phyloP scores from a whole-genome alignment of 2,888 invertebrate genomes.

The Lapara coniferarum region DNA sequence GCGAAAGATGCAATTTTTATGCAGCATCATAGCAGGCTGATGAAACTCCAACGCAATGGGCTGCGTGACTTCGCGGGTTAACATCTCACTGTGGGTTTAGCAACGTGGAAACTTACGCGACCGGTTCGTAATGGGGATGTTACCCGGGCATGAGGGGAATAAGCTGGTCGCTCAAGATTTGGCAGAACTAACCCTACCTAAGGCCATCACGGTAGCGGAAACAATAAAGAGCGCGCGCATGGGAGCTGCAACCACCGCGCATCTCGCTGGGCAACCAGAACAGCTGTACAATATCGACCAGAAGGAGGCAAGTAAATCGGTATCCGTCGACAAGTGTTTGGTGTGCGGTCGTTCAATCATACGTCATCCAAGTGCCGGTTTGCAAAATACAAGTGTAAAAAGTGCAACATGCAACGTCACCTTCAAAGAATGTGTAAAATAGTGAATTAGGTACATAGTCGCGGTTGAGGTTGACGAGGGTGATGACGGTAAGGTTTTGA shows the following conservation, averaged over 20 bases:
- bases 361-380: constrained; percentile 37
- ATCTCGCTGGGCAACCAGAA: constrained; percentile 8
- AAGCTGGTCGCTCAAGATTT: constrained; percentile 40
- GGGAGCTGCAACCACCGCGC: no score
- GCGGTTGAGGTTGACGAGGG: constrained; percentile 8
- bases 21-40: no score
- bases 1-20: no score
- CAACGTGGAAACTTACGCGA: no score
- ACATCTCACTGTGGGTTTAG: no score
- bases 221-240: constrained; percentile 38
- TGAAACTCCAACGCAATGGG: no score
- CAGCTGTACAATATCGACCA: constrained; percentile 28
- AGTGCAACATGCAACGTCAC: constrained; percentile 22
- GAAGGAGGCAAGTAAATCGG: neutral
- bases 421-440: constrained; percentile 25
- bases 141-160: constrained; percentile 38
- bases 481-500: constrained; percentile 26
- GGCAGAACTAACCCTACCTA: constrained; percentile 35
- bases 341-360: constrained; percentile 41
- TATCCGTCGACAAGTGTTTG: constrained; percentile 31
- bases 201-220: constrained; percentile 42
- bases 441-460: constrained; percentile 16
- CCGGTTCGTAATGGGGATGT: constrained; percentile 35
- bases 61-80: no score
- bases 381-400: constrained; percentile 28